Base-by-base conservation (phyloP, 2,797 vertebrate species). In the Neomorphus geoffroyi region DNA sequence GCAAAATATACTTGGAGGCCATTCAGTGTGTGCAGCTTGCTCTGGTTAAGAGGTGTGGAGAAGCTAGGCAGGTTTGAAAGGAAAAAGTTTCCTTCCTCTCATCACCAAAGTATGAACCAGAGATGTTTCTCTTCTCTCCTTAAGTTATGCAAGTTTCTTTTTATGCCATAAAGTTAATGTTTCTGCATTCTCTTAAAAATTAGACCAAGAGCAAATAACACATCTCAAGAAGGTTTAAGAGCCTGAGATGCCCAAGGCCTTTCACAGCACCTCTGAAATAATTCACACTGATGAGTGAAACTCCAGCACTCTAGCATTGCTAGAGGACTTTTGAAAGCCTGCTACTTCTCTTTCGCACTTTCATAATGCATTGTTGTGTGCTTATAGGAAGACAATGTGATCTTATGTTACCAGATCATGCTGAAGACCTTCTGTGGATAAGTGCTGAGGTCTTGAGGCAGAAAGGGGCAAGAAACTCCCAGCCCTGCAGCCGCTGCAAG, bases 171-270 rank as follows among this genome's bases (percentile, higher is more conserved):
- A 92, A 84, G 28, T 56, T 67, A 39, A 37, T 41, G 24, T 46
- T 93, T 82, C 57, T 73, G 12, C 24, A 12, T 58, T 88, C 28
- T 61, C 30, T 75, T 83, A 33, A 91, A 93, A 90, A 50, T 72
- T 1, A 64, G 7, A 71, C 90, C 75, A 67, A 26, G 13, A 54
- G 18, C 11, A 53, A 86, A 89, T 35, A 23, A 10, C 2, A 9
- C 12, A 16, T 62, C n/a, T 84, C 73, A 72, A 56, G 56, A 64
- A 95, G 90, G 11, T 53, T 46, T 39, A 77, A 66, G 14, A 46
- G 35, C 23, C 35, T 69, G 18, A 86, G 39, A 27, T 73, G 48
- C 26, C 35, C 11, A 58, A 61, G 54, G 30, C 32, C 27, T 87
- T 89, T 50, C 28, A 24, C 12, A 8, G 15, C 45, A 81, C 32